Base-by-base conservation (phyloP, 2,888 invertebrate species). In the Chymomyza procnemis region DNA sequence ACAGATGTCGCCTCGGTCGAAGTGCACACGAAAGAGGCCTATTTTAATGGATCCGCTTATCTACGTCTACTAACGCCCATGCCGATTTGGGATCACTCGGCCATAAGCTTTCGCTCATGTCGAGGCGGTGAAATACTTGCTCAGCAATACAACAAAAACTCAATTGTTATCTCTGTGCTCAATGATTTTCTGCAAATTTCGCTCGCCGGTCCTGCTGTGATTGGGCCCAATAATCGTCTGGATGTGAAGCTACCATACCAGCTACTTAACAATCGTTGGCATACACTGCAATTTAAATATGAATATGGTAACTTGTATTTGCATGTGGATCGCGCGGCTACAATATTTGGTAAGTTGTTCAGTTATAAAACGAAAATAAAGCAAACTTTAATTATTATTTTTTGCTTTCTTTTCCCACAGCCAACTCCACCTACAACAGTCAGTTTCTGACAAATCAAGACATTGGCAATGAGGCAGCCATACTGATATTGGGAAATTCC, bases 241-340 rank as follows among this genome's bases (percentile, higher is more conserved):
- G 95, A 95, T 89, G 94, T 94, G 57, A 93, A 93, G 69, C 92
- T 96, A 67, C 92, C 92, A 62, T 94, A 93, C 68, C 93, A 94
- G 87, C 93, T 95, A 75, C 92, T 96, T 67, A 95, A 96, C 92
- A 96, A 96, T 91, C 93, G 92, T 85, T 96, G 96, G 96, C 96
- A 96, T 91, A 91, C 91, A 59, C 83, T 91, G 66, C 90, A 91
- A 77, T 91, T 91, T 68, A 87, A 91, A 71, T 90, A 91, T 78
- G 91, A 91, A 79, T 90, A 90, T 73, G 91, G 91, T 4, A 90
- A 89, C 76, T 87, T 91, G 55, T 89, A 89, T 82, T 79, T 91
- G 78, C 89, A 90, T 66, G 89, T 91, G 72, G 91, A 91, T 87
- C 88, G 89, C 66, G 88, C 89, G 75, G 82, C 89, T 54, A 89